phyloP scores from a whole-genome alignment of 1,140 invertebrate genomes.

The Samia ricini region DNA sequence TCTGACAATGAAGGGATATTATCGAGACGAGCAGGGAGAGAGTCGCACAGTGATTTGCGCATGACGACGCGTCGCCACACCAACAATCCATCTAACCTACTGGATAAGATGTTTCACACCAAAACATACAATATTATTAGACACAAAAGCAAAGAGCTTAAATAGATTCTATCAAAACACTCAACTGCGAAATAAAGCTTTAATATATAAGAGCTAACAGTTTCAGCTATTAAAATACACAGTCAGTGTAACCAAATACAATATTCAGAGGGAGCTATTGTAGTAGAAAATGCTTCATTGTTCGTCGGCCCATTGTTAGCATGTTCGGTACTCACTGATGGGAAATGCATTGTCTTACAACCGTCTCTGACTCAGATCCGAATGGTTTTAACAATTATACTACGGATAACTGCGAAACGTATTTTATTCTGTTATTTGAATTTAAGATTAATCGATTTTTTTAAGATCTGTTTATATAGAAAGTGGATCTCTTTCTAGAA shows the following conservation, averaged over 20 bases:
- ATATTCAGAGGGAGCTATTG: constrained; percentile 71
- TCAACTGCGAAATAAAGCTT: background rate
- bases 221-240: background rate
- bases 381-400: constrained; percentile 28
- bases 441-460: no score
- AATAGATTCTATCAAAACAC: background rate
- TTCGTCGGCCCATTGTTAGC: constrained; percentile 55
- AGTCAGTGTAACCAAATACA: constrained; percentile 58
- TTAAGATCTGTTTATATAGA: no score
- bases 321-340: constrained; percentile 64
- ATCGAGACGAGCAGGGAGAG: no score
- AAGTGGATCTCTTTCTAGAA: no score
- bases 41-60: no score
- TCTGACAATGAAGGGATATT: no score
- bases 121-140: background rate
- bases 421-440: background rate
- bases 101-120: no score
- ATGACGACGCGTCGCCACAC: no score
- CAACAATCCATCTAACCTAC: no score
- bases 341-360: constrained; percentile 62
- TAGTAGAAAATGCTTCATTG: constrained; percentile 66
- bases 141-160: background rate
- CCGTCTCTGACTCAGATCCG: constrained; percentile 40
- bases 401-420: background rate
- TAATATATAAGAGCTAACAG: background rate